A percentile compares a stretch with the other conserved stretches of the same genome.
Conservation (phyloP, 1,140 invertebrate species). For the Drosophila subobscura region DNA sequence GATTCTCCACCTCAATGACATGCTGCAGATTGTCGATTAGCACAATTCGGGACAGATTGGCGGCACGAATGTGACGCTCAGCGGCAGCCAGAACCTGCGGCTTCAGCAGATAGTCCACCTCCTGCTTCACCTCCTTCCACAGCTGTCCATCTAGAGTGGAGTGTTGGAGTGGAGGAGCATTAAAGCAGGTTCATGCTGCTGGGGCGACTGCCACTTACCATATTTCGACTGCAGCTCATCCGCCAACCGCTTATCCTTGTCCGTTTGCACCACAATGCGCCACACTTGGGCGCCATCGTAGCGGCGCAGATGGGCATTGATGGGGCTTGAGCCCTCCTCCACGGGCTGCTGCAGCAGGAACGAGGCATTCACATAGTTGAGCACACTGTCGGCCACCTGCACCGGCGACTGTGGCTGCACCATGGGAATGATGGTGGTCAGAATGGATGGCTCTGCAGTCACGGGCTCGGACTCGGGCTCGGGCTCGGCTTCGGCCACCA, state of each 20-base stretch:
- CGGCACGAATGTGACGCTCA: slow-evolving; percentile 84
- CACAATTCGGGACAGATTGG: slow-evolving; percentile 87
- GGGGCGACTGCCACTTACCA: slow-evolving; percentile 55
- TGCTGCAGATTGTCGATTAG: slow-evolving; percentile 90
- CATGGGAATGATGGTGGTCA: slow-evolving; percentile 73
- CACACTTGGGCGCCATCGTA: slow-evolving; percentile 86
- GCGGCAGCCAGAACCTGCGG: slow-evolving; percentile 85
- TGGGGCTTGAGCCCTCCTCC: slow-evolving; percentile 23
- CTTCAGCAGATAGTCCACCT: slow-evolving; percentile 88
- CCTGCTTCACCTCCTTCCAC: slow-evolving; percentile 88
- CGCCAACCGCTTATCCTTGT: slow-evolving; percentile 77
- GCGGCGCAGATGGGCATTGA: slow-evolving; percentile 71
- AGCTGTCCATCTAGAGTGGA: slow-evolving; percentile 86
- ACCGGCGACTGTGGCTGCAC: slow-evolving; percentile 26
- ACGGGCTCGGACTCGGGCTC: neutral
- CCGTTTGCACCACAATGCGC: slow-evolving; percentile 84
- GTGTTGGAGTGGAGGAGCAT: too few relatives aligned
- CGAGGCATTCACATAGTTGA: slow-evolving; percentile 81
- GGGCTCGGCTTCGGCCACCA: slow-evolving; percentile 1
- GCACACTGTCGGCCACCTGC: slow-evolving; percentile 67
- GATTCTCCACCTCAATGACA: slow-evolving; percentile 91
- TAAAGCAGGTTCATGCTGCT: neutral
- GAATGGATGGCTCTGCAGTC: slow-evolving; percentile 33
- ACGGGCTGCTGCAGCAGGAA: slow-evolving; percentile 41
- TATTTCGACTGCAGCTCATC: slow-evolving; percentile 80